A percentile compares a stretch with the other conserved stretches of the same genome.
These are phyloP conservation scores for Thaumetopoea pityocampa DNA, from an alignment of 1,140 invertebrate genomes.

Conservation along the genomic window DNA sequence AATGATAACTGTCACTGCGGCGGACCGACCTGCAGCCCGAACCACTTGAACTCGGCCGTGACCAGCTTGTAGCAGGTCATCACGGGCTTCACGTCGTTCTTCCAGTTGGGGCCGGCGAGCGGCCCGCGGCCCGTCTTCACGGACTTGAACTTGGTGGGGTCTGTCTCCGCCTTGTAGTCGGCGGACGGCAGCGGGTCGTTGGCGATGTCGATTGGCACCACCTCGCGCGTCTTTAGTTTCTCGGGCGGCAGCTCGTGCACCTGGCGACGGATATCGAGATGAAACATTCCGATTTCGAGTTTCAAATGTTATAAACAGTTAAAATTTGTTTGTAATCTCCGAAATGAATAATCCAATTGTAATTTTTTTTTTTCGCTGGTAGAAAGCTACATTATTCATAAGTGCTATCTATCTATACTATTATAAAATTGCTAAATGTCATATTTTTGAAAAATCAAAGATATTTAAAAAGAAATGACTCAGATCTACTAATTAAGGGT, in stretches of 20 bases:
- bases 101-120: conserved; percentile 88
- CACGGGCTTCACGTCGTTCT: conserved; percentile 87
- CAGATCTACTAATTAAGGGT: too few relatives aligned
- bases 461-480: too few relatives aligned
- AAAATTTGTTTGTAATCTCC: too few relatives aligned
- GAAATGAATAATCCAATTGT: too few relatives aligned
- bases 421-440: too few relatives aligned
- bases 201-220: conserved; percentile 96
- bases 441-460: too few relatives aligned
- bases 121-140: conserved; percentile 96
- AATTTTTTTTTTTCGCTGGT: too few relatives aligned
- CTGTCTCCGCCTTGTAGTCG: conserved; percentile 91
- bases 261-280: conserved; percentile 66
- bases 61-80: conserved; percentile 99
- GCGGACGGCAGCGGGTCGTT: conserved; percentile 87
- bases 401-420: too few relatives aligned
- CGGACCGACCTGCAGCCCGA: conserved; percentile 89
- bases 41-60: conserved; percentile 99
- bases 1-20: background rate
- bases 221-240: conserved; percentile 91
- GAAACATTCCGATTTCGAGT: too few relatives aligned
- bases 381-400: too few relatives aligned
- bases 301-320: too few relatives aligned
- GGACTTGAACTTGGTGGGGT: conserved; percentile 94
- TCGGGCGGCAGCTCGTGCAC: conserved; percentile 93